phyloP scores from a whole-genome alignment of 2,888 invertebrate genomes.

The Thereva unica region DNA sequence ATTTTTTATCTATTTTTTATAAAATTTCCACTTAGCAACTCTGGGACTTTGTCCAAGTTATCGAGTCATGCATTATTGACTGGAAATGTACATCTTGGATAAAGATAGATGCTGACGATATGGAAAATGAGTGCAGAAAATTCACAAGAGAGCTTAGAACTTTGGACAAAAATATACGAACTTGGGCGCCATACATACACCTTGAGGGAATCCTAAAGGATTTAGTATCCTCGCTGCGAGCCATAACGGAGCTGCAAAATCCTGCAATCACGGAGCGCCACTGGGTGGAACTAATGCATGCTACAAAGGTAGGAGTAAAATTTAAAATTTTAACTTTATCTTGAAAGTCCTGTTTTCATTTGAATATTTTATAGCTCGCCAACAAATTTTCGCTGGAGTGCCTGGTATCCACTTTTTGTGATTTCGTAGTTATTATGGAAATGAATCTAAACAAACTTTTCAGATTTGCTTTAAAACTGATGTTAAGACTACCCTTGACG shows the following conservation, averaged over 20 bases:
- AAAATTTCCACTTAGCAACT: constrained; percentile 62
- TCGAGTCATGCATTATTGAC: constrained; percentile 79
- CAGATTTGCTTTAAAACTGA: constrained; percentile 49
- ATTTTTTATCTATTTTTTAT: constrained; percentile 1
- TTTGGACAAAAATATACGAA: constrained; percentile 78
- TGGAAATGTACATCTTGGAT: constrained; percentile 96
- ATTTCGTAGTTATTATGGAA: neutral
- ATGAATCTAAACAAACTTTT: neutral
- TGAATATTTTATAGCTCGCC: constrained; percentile 45
- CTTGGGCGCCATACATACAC: constrained; percentile 76
- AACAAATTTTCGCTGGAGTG: constrained; percentile 45
- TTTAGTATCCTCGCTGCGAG: constrained; percentile 88
- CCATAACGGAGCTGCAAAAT: constrained; percentile 92
- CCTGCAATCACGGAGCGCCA: constrained; percentile 92
- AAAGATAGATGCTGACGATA: constrained; percentile 89
- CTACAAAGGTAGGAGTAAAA: constrained; percentile 71
- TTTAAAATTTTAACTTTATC: no score
- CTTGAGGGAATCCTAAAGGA: constrained; percentile 86
- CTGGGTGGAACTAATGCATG: constrained; percentile 92
- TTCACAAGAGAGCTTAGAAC: constrained; percentile 82
- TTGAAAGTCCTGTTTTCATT: constrained; percentile 14
- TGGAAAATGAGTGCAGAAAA: constrained; percentile 94
- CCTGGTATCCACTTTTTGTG: constrained; percentile 44
- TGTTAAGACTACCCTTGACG: constrained; percentile 78
- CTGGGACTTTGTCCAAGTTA: constrained; percentile 88